Conservation (phyloP, 2,797 vertebrate genomes). For the Malacoctenus gilli region DNA sequence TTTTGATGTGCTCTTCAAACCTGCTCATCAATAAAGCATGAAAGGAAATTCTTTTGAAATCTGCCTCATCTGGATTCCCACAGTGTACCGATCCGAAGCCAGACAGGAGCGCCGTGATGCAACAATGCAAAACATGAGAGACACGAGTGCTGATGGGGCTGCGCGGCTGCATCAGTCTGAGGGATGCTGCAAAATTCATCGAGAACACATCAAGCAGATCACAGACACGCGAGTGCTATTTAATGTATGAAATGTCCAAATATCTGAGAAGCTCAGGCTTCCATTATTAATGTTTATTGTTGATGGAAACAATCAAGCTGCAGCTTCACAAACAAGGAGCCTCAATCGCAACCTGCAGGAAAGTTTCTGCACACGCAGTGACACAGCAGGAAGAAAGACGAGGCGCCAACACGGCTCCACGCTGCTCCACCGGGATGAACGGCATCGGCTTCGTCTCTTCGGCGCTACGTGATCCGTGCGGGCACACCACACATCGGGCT, state of each 20-base stretch:
- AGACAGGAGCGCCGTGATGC: conserved; percentile 9
- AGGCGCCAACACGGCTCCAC: too few relatives aligned
- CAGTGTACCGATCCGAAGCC: not conserved
- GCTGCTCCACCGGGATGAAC: too few relatives aligned
- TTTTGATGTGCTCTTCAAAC: not conserved
- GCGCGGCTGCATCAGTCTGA: not conserved
- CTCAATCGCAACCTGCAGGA: too few relatives aligned
- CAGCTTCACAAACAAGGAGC: too few relatives aligned
- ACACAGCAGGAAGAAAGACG: too few relatives aligned
- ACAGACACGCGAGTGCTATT: not conserved
- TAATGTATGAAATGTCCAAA: not conserved
- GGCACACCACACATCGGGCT: too few relatives aligned
- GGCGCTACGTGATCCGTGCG: too few relatives aligned
- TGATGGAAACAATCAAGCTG: too few relatives aligned
- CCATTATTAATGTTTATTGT: too few relatives aligned
- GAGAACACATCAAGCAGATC: not conserved
- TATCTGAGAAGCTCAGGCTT: too few relatives aligned
- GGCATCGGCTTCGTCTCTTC: too few relatives aligned
- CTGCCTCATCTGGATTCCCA: not conserved
- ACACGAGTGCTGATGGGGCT: not conserved
- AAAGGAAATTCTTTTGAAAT: conserved; percentile 7
- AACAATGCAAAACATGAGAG: conserved; percentile 9
- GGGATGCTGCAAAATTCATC: not conserved
- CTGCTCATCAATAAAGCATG: conserved; percentile 2
- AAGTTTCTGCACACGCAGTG: too few relatives aligned